Evolutionary conservation across 2,888 invertebrate species (phyloP), one percentile per base, ranked within the genome.

Genomic region (Drosophila mimica): DNA sequence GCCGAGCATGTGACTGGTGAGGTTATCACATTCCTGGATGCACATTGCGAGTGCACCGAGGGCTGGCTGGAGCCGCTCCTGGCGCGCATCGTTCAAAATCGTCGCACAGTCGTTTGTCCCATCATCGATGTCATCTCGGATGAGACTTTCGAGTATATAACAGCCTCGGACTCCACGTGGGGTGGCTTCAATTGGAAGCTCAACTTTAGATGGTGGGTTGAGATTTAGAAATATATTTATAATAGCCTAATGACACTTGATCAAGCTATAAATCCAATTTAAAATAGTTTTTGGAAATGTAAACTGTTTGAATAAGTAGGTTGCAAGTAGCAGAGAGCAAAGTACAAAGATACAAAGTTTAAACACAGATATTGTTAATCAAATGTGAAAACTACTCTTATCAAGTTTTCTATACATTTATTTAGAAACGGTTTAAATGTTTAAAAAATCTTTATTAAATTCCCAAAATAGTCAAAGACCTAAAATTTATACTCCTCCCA

Each of bases 131-230:
- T 99, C 69, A 99, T 99, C 91, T 98, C 98, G 54, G 99, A 99
- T 93, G 99, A 99, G 89, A 98, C 98, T 6, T 99, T 99, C 94
- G 99, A 99, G 94, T 99, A 99, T 94, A 98, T 99, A 76, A 97
- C 99, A 59, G 99, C 99, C 1, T 99, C 99, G 2, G 99, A 99
- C 93, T 98, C 99, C 96, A 99, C 99, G 0, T 99, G 99, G 99
- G 99, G 99, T 76, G 99, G 99, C 31, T 99, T 99, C 94, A 99
- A 99, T 94, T 99, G 99, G 99, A 99, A 99, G 94, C 95, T 99
- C 62, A 99, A 99, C 94, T 99, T 99, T 94, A 96, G 99, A 94
- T 99, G 99, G 99, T 97, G 20, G 25, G 65, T 31, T 49, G 7
- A 36, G 36, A 11, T n/a, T 17, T 0, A 1, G 0, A 28, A 9